Percentiles rank a stretch among this genome's conserved stretches.
Conservation (phyloP, 2,888 invertebrate genomes). For the Muschampia plurimacula region DNA sequence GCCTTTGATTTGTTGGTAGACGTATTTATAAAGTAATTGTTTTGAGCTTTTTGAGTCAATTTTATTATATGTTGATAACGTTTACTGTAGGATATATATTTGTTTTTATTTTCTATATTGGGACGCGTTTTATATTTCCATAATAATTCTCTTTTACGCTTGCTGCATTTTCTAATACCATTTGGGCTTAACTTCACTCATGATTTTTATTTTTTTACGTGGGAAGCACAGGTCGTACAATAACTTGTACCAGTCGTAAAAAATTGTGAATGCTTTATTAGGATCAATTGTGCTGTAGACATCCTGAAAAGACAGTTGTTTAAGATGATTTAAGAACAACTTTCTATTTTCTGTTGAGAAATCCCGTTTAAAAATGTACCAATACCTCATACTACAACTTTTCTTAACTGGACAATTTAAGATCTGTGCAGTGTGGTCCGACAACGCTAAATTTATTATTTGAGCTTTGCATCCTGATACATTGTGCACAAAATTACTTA, state of each 20-base stretch:
- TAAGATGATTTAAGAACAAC: background rate
- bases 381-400: background rate
- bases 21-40: conserved; percentile 1
- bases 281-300: too few species aligned
- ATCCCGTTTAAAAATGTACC: conserved; percentile 15
- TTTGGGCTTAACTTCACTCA: background rate
- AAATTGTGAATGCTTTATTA: too few species aligned
- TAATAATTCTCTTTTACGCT: conserved; percentile 4
- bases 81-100: background rate
- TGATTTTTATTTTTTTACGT: background rate
- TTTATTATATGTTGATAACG: background rate
- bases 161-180: conserved; percentile 12
- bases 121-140: background rate
- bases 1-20: background rate
- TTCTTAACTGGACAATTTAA: background rate
- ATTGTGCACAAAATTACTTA: background rate
- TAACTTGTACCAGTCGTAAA: background rate
- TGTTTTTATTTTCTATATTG: background rate
- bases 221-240: conserved; percentile 17
- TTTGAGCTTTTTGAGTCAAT: conserved; percentile 6
- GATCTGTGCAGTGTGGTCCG: conserved; percentile 7
- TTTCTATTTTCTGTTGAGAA: conserved; percentile 12
- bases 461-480: too few species aligned
- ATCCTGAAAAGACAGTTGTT: conserved; percentile 9
- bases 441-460: too few species aligned